Evolutionary conservation across 2,797 vertebrate genomes (phyloP).

Genomic region (Periophthalmus magnuspinnatus): DNA sequence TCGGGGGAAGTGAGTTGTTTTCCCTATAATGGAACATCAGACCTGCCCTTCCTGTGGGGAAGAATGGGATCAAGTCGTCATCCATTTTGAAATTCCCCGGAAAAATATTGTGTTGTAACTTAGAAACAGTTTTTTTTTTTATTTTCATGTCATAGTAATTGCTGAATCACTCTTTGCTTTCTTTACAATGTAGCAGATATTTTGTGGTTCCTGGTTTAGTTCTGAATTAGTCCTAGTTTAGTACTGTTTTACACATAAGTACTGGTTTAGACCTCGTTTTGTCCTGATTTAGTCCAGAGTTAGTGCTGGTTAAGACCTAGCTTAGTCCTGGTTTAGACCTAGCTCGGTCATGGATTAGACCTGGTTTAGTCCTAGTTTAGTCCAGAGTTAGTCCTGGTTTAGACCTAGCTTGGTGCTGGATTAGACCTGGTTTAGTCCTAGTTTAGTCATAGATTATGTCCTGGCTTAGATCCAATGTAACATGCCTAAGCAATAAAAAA

Average conservation of each 20-base stretch:
- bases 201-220: background rate
- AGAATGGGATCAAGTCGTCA: conserved; percentile 48
- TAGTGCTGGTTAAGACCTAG: background rate
- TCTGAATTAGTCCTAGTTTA: background rate
- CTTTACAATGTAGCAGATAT: conserved; percentile 13
- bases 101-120: conserved; percentile 28
- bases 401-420: background rate
- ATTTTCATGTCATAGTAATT: conserved; percentile 19
- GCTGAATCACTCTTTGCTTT: conserved; percentile 59
- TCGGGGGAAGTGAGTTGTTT: conserved; percentile 73
- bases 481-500: too few species aligned
- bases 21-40: conserved; percentile 71
- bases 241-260: background rate
- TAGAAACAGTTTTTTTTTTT: conserved; percentile 21
- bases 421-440: background rate
- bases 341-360: background rate
- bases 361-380: background rate
- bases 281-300: background rate
- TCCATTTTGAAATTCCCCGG: conserved; percentile 58
- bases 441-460: background rate
- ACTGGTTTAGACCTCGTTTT: background rate
- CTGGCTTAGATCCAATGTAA: background rate
- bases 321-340: too few species aligned
- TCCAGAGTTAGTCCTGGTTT: background rate
- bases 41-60: conserved; percentile 78